A percentile compares a stretch with the other conserved stretches of the same genome.
Evolutionary conservation across 2,888 invertebrate species (phyloP).

Genomic region (Oscheius sp.): DNA sequence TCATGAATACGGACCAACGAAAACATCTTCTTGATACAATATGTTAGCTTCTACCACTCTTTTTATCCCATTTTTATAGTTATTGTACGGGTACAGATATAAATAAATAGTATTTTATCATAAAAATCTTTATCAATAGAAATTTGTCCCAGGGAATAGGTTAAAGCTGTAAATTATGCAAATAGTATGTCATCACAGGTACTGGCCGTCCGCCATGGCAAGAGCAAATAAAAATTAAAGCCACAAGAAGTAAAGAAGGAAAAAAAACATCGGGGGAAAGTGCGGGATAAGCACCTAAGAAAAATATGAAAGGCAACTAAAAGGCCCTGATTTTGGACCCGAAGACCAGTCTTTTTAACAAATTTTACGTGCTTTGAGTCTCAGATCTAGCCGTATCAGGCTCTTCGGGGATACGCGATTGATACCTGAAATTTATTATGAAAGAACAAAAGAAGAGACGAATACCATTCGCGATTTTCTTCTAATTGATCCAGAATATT

Average conservation of each 20-base stretch:
- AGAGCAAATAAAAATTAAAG: constrained; percentile 30
- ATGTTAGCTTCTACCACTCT: background rate
- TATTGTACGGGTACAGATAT: too few species aligned
- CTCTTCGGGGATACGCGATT: constrained; percentile 68
- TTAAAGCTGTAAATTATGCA: constrained; percentile 34
- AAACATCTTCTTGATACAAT: constrained; percentile 34
- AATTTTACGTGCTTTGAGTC: constrained; percentile 4
- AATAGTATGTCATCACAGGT: constrained; percentile 32
- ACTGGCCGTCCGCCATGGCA: constrained; percentile 33
- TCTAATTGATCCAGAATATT: constrained; percentile 96
- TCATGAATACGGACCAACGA: constrained; percentile 56
- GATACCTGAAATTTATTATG: constrained; percentile 38
- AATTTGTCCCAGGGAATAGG: constrained; percentile 6
- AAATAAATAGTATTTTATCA: background rate
- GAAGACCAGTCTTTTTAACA: background rate
- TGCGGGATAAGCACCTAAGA: constrained; percentile 30
- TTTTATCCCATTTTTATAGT: too few species aligned
- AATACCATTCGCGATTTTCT: constrained; percentile 81
- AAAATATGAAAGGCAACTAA: constrained; percentile 15
- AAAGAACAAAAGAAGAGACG: too few species aligned
- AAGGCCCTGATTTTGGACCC: constrained; percentile 27
- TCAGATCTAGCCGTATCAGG: constrained; percentile 50
- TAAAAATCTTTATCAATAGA: constrained; percentile 28
- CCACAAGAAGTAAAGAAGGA: constrained; percentile 16
- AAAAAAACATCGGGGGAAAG: constrained; percentile 3